phyloP scores from a whole-genome alignment of 2,888 invertebrate genomes.

The Agrotis puta region DNA sequence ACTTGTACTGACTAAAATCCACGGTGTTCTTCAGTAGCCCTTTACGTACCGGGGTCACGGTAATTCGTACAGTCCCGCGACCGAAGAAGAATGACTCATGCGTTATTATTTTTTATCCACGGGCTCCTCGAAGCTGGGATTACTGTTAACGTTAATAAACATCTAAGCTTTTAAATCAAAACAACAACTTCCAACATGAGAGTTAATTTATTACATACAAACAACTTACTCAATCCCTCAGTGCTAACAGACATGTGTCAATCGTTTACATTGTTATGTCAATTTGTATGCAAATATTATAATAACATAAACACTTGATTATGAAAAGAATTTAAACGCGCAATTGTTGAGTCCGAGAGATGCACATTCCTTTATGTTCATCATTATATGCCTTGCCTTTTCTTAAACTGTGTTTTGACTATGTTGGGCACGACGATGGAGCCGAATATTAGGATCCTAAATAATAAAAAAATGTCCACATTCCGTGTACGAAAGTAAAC shows the following conservation, averaged over 20 bases:
- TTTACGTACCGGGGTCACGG: too few relatives aligned
- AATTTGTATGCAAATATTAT: constrained; percentile 54
- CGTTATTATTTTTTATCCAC: too few relatives aligned
- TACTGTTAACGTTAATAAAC: not conserved
- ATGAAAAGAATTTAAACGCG: constrained; percentile 38
- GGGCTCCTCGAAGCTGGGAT: too few relatives aligned
- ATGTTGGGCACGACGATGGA: not conserved
- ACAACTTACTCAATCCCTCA: constrained; percentile 39
- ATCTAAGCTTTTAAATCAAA: constrained; percentile 6
- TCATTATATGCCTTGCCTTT: not conserved
- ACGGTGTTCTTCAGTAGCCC: too few relatives aligned
- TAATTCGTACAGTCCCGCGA: too few relatives aligned
- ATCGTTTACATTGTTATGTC: constrained; percentile 51
- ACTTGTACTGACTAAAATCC: too few relatives aligned
- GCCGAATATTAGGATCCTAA: not conserved
- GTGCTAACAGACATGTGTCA: constrained; percentile 32
- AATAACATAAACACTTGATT: constrained; percentile 32
- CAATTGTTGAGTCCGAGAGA: constrained; percentile 22
- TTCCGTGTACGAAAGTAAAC: too few relatives aligned
- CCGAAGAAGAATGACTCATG: too few relatives aligned
- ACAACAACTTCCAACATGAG: constrained; percentile 7
- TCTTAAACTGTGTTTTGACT: not conserved
- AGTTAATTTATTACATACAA: constrained; percentile 47
- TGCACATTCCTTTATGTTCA: constrained; percentile 9
- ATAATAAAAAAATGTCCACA: not conserved